Base-by-base conservation (phyloP, 2,797 vertebrate genomes). In the Crocidura indochinensis region DNA sequence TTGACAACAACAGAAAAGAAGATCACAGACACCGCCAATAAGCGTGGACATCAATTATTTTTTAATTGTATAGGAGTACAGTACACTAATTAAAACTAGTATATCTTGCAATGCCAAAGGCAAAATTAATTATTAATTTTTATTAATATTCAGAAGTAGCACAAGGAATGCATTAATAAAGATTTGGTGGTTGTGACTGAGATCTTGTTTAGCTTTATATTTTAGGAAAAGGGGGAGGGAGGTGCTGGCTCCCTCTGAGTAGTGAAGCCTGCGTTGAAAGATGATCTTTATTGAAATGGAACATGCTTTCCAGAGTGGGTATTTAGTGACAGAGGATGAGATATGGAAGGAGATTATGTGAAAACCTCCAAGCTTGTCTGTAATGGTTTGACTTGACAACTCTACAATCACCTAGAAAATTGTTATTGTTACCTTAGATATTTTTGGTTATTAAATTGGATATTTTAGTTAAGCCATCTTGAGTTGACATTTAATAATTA, bases 111-210 rank as follows among this genome's bases (percentile, higher is more conserved):
- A 98, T 98, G 99, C 99, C 99, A 99, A 99, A 98, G 99, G 99
- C 99, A 99, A 99, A 99, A 99, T 99, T 99, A 99, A 99, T 99
- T 99, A 99, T 99, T 99, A 98, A 99, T 99, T 99, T 99, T 99
- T 99, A 99, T 99, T 99, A 99, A 99, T 99, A 99, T 99, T 99
- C 99, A 99, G 98, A 99, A 99, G 99, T 99, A 99, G 99, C 98
- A 98, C 98, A 98, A 99, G 99, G 99, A 99, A 99, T 99, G 98
- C 99, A 99, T 99, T 99, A 99, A 99, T 98, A 98, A 98, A 98
- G 98, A 99, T 99, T 99, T 99, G 98, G 98, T 98, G 98, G 98
- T 98, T 98, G 98, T 98, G 98, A 98, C 98, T 98, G 98, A 99
- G 98, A 99, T 99, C 98, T 98, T 98, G 98, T 98, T 98, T 97